phyloP scores from a whole-genome alignment of 2,888 invertebrate genomes.

The Amiota minor region DNA sequence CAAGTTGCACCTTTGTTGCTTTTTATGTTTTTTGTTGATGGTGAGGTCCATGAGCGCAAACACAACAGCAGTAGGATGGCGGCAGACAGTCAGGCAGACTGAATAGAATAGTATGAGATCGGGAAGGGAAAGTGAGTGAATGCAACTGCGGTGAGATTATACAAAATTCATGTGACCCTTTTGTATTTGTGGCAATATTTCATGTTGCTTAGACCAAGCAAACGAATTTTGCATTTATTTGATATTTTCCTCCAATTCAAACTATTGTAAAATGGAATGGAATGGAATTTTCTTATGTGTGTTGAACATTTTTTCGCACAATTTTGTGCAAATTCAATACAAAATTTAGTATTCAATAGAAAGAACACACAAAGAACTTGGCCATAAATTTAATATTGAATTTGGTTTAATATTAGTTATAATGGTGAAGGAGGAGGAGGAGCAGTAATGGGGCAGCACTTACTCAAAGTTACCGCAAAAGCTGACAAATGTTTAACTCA shows the following conservation, averaged over 20 bases:
- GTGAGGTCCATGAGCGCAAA: constrained; percentile 4
- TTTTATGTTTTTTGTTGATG: neutral
- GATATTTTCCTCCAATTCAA: too few species aligned
- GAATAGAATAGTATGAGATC: neutral
- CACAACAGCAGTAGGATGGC: neutral
- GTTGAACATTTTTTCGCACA: neutral
- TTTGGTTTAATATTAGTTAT: neutral
- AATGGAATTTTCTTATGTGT: too few species aligned
- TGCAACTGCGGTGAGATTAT: constrained; percentile 2
- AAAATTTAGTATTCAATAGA: too few species aligned
- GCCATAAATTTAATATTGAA: neutral
- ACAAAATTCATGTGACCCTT: neutral
- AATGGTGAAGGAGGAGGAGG: too few species aligned
- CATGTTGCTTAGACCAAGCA: constrained; percentile 7
- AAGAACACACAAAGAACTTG: too few species aligned
- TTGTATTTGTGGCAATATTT: constrained; percentile 16
- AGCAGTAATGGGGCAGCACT: neutral
- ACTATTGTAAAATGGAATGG: too few species aligned
- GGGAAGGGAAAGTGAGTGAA: neutral
- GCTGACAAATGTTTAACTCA: constrained; percentile 21
- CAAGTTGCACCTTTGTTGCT: constrained; percentile 14
- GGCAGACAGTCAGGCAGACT: neutral
- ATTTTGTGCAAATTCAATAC: neutral
- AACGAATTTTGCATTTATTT: constrained; percentile 7
- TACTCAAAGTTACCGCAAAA: constrained; percentile 21